Evolutionary conservation across 2,797 vertebrate species (phyloP).

Genomic region (Uromys caudimaculatus): DNA sequence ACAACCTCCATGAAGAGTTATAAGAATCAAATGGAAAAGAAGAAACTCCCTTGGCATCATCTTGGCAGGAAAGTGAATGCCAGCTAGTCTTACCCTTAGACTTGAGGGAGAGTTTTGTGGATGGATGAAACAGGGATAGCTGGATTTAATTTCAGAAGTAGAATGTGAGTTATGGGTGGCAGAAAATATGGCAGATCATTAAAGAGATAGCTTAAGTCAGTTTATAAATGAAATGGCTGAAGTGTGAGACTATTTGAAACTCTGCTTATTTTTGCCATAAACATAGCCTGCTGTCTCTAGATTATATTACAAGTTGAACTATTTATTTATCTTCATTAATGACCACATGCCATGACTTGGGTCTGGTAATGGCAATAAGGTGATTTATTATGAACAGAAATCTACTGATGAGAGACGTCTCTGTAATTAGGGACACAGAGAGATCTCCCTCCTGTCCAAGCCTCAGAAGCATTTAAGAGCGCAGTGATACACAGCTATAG

Average conservation of each 20-base stretch:
- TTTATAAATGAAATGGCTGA: conserved; percentile 14
- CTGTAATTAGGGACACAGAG: background rate
- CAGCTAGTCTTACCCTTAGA: background rate
- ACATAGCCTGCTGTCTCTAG: background rate
- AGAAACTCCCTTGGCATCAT: background rate
- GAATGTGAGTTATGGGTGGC: background rate
- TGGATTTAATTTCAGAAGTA: background rate
- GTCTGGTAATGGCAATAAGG: background rate
- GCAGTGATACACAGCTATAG: background rate
- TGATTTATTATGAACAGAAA: conserved; percentile 36
- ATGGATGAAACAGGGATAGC: no score
- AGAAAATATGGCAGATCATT: background rate
- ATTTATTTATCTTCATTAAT: conserved; percentile 37
- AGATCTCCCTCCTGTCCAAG: background rate
- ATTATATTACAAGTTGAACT: background rate
- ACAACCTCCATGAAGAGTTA: background rate
- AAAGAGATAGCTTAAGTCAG: background rate
- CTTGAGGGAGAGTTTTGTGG: background rate
- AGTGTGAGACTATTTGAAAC: background rate
- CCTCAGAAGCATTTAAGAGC: background rate
- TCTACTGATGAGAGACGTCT: background rate
- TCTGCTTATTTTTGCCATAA: conserved; percentile 14
- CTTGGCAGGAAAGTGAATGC: background rate
- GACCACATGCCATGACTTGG: background rate
- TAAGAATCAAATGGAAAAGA: background rate